A percentile compares a stretch with the other conserved stretches of the same genome.
phyloP scores from a whole-genome alignment of 2,888 invertebrate genomes.

The Venusia cambrica region DNA sequence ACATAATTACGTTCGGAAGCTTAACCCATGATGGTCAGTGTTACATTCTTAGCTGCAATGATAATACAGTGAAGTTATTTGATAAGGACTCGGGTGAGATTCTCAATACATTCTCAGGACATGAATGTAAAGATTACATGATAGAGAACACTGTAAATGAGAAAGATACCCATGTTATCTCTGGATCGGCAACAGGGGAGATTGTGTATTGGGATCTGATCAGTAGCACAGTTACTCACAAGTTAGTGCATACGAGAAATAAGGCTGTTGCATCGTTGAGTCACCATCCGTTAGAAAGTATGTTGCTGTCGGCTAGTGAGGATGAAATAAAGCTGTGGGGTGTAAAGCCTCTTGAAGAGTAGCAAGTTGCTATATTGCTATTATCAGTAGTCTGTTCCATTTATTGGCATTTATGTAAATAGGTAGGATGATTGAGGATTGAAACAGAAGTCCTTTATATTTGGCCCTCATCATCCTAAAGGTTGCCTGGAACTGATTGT shows the following conservation, averaged over 20 bases:
- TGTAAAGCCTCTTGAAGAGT: constrained; percentile 40
- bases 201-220: constrained; percentile 95
- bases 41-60: constrained; percentile 90
- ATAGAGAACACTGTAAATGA: constrained; percentile 93
- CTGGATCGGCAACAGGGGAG: constrained; percentile 93
- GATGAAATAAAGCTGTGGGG: constrained; percentile 87
- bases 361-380: no score
- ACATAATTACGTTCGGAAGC: constrained; percentile 90
- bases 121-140: constrained; percentile 89
- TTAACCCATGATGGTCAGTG: constrained; percentile 97
- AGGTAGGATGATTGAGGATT: no score
- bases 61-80: constrained; percentile 90
- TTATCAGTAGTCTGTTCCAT: no score
- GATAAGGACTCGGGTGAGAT: constrained; percentile 86
- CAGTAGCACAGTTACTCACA: constrained; percentile 76
- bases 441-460: no score
- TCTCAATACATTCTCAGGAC: constrained; percentile 88
- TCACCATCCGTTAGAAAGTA: constrained; percentile 89
- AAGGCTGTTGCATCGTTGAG: constrained; percentile 89
- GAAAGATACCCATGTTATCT: constrained; percentile 92
- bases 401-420: no score
- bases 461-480: no score
- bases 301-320: constrained; percentile 87
- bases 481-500: no score
- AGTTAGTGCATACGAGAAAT: constrained; percentile 74